A percentile compares a stretch with the other conserved stretches of the same genome.
These are phyloP conservation scores for Drosophila birchii DNA, from an alignment of 2,888 invertebrate genomes.

Conservation along the genomic window DNA sequence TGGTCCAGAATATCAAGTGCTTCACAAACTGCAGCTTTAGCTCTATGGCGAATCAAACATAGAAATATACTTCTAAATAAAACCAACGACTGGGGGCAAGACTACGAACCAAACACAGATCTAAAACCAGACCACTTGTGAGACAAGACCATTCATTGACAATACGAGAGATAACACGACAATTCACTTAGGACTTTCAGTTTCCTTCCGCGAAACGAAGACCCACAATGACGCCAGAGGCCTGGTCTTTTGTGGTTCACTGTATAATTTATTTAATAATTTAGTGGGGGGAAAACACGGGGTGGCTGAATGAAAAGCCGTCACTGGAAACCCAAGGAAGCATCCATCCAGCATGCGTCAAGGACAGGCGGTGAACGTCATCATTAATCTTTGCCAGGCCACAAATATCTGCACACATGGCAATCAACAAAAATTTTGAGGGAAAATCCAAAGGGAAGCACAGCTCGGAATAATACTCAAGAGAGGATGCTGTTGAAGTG, in stretches of 20 bases:
- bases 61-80: conserved; percentile 48
- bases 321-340: conserved; percentile 5
- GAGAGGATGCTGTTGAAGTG: conserved; percentile 23
- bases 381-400: conserved; percentile 47
- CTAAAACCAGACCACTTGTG: conserved; percentile 2
- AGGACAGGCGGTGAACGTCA: conserved; percentile 34
- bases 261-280: conserved; percentile 71
- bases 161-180: conserved; percentile 16
- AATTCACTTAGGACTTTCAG: conserved; percentile 48
- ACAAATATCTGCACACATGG: conserved; percentile 29
- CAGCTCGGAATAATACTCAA: conserved; percentile 4
- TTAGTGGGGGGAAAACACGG: conserved; percentile 17
- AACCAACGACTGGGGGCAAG: conserved; percentile 4
- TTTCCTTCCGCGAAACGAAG: conserved; percentile 17
- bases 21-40: background rate
- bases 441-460: background rate
- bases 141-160: conserved; percentile 19
- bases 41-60: background rate
- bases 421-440: conserved; percentile 30
- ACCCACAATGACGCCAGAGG: conserved; percentile 26
- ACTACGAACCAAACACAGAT: background rate
- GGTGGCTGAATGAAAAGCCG: conserved; percentile 9
- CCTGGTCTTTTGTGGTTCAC: conserved; percentile 30
- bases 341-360: conserved; percentile 22
- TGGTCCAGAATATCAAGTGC: conserved; percentile 26